These are phyloP conservation scores for Drosophila paucipuncta DNA, from an alignment of 2,888 invertebrate species.

Conservation along the genomic window DNA sequence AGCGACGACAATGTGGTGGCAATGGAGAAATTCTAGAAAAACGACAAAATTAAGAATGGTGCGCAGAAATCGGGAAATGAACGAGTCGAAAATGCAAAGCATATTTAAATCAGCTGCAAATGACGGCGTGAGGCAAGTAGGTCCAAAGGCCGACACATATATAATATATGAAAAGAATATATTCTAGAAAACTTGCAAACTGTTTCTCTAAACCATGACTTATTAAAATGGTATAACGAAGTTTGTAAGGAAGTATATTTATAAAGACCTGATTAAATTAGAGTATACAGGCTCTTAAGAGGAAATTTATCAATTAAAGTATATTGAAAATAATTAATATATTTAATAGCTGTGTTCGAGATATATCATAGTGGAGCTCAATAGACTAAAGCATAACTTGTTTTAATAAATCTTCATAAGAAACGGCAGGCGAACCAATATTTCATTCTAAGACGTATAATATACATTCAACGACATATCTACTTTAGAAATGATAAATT, in stretches of 20 bases:
- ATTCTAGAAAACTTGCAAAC: background rate
- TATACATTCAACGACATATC: background rate
- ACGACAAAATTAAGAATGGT: slow-evolving; percentile 14
- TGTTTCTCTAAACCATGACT: background rate
- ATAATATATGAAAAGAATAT: background rate
- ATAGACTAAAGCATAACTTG: background rate
- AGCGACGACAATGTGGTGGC: slow-evolving; percentile 76
- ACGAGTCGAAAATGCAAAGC: slow-evolving; percentile 1
- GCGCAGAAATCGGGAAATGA: slow-evolving; percentile 1
- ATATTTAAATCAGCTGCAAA: slow-evolving; percentile 12
- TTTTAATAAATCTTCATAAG: background rate
- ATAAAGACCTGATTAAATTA: background rate
- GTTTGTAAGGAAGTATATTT: background rate
- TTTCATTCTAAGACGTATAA: background rate
- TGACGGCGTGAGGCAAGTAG: background rate
- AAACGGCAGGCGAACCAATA: background rate
- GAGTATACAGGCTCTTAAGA: background rate
- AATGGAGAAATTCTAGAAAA: slow-evolving; percentile 53
- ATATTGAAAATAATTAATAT: background rate
- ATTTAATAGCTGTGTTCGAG: background rate
- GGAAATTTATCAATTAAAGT: background rate
- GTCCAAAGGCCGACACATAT: background rate
- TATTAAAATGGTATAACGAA: fast-evolving
- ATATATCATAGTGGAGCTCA: background rate
- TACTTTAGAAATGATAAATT: background rate